Evolutionary conservation across 30 jellyfish, hydroid and myxozoan genomes (phyloP).

Genomic region (Aurelia coerulea): DNA sequence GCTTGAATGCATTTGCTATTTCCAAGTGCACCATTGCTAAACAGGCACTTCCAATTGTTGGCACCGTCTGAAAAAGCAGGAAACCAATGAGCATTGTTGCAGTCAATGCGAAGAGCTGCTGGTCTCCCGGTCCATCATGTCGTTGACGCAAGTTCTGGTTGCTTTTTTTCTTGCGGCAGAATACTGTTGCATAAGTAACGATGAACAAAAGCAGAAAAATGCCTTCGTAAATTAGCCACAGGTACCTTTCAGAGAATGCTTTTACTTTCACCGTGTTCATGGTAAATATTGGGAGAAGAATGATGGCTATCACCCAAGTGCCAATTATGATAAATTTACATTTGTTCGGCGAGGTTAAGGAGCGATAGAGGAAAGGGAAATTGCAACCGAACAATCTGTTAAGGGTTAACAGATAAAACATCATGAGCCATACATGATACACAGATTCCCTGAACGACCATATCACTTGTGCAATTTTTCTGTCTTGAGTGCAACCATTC

Average conservation of each 20-base stretch:
- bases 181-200: slow-evolving; percentile 6
- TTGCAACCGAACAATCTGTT: slow-evolving; percentile 14
- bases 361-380: neutral
- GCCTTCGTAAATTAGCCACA: neutral
- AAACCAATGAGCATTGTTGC: neutral
- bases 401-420: slow-evolving; percentile 5
- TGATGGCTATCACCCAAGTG: neutral
- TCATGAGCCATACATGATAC: neutral
- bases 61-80: neutral
- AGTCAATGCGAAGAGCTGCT: neutral
- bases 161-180: neutral
- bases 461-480: neutral
- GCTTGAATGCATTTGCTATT: neutral
- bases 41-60: neutral
- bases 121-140: neutral
- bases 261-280: neutral
- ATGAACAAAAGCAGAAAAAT: neutral
- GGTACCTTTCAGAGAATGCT: neutral
- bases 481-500: neutral
- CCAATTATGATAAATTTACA: neutral
- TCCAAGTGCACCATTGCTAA: neutral
- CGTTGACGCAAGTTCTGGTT: no score
- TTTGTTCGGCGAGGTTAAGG: neutral
- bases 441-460: neutral
- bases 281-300: neutral